Percentiles rank a stretch among this genome's conserved stretches.
phyloP scores from a whole-genome alignment of 2,888 invertebrate species.

The Hesperia comma region DNA sequence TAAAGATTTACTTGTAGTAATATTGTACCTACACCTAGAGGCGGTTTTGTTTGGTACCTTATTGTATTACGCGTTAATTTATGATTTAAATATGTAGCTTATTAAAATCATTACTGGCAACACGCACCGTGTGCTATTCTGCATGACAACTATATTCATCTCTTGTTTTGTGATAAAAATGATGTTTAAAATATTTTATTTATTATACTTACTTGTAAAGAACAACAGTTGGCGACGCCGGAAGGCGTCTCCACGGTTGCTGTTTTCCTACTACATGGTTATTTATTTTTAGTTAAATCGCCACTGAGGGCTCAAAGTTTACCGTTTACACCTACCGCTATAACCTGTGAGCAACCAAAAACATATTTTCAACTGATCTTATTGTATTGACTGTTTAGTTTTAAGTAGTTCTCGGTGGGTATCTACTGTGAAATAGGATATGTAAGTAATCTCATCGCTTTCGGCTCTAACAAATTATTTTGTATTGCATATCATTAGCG shows the following conservation, averaged over 20 bases:
- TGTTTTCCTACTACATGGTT: slow-evolving; percentile 52
- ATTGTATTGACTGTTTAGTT: slow-evolving; percentile 70
- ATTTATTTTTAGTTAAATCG: slow-evolving; percentile 63
- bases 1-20: slow-evolving; percentile 69
- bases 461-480: slow-evolving; percentile 53
- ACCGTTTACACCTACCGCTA: slow-evolving; percentile 48
- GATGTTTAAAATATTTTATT: slow-evolving; percentile 49
- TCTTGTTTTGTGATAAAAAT: slow-evolving; percentile 59
- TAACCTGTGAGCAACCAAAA: slow-evolving; percentile 61
- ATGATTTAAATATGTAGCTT: slow-evolving; percentile 46
- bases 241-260: slow-evolving; percentile 31
- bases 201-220: slow-evolving; percentile 48
- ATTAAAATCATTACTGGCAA: slow-evolving; percentile 62
- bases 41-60: slow-evolving; percentile 71
- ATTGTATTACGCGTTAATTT: slow-evolving; percentile 51
- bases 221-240: slow-evolving; percentile 43
- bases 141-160: slow-evolving; percentile 65
- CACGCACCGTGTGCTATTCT: slow-evolving; percentile 57
- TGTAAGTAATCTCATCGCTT: slow-evolving; percentile 54
- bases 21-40: slow-evolving; percentile 64
- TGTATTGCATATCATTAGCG: slow-evolving; percentile 54
- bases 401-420: slow-evolving; percentile 58
- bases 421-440: slow-evolving; percentile 50
- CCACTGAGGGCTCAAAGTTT: slow-evolving; percentile 66
- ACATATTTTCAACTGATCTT: slow-evolving; percentile 56